Base-by-base conservation (phyloP, 2,888 invertebrate genomes). In the Caenorhabditis sp. region DNA sequence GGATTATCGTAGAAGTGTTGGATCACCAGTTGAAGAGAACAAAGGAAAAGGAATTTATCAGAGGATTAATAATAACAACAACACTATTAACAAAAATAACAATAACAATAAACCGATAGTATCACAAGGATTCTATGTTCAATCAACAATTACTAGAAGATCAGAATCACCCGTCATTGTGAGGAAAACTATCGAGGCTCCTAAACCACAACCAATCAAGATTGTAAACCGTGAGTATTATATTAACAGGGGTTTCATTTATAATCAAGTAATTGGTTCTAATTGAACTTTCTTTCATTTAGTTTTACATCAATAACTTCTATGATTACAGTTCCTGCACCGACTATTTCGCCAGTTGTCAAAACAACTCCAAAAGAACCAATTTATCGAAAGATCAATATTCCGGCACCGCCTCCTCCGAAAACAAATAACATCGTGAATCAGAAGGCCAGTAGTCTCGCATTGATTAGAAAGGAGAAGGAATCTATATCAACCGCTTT, bases 21-120 rank as follows among this genome's bases (percentile, higher is more conserved):
- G 2, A 10, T 43, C 43, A 10, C 43, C 43, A 65, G 10, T 65
- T 64, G 70, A 64, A 61, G 4, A 56, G 49, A 14, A 57, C 52
- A 17, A 59, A 50, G 0, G n/a, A 38, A 23, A 70, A 70, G 27
- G 70, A 65, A 36, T 70, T 61, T 43, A 62, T 65, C 1, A 31
- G 70, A 27, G 53, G 14, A 43, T 43, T 14, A 43, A 43, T 17
- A 43, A 43, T 14, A 43, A 43, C 43, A 43, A 43, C 14, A 36
- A 36, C 10, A 36, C 5, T 36, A 36, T 36, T 36, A 36, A 10
- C 10, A 36, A 36, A 8, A 43, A 43, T 17, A 43, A 43, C 14
- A 43, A 17, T 10, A 43, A 43, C 14, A 17, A 3, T 10, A 43
- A 43, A 43, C 43, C 43, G 17, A 43, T 43, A 17, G 17, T 43